Conservation (phyloP, 2,888 invertebrate species). For the Spatulosminthurus flaviceps region DNA sequence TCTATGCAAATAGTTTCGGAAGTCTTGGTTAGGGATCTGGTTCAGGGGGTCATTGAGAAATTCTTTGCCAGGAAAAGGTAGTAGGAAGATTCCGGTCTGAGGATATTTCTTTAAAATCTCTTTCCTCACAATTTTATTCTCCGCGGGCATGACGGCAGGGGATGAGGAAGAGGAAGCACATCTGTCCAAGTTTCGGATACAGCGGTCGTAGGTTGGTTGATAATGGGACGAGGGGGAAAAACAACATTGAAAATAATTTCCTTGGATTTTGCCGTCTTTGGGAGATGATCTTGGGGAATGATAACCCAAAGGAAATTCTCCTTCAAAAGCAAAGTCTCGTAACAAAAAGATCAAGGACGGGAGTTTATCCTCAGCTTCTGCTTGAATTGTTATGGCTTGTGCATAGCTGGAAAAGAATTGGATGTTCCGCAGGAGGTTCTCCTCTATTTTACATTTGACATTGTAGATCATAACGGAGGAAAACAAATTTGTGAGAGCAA, state of each 20-base stretch:
- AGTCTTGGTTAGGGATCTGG: not conserved
- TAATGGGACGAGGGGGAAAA: not conserved
- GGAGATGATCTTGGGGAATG: not conserved
- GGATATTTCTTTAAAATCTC: slow-evolving; percentile 1
- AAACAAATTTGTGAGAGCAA: slow-evolving; percentile 39
- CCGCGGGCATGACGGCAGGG: not conserved
- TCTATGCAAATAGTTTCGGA: not conserved
- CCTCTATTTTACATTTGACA: slow-evolving; percentile 23
- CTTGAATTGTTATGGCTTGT: not conserved
- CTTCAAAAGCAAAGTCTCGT: not conserved
- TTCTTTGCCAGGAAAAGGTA: slow-evolving; percentile 10
- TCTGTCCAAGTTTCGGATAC: too few species aligned
- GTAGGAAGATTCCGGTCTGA: not conserved
- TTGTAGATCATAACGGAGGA: slow-evolving; percentile 48
- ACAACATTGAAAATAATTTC: not conserved
- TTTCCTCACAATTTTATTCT: not conserved
- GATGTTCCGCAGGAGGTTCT: slow-evolving; percentile 36
- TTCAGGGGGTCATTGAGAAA: not conserved
- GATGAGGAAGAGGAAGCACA: too few species aligned
- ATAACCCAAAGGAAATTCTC: slow-evolving; percentile 3
- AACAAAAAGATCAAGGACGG: not conserved
- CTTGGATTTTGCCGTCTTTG: not conserved
- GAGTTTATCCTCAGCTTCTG: not conserved
- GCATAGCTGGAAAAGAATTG: slow-evolving; percentile 39
- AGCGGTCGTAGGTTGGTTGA: too few species aligned